A percentile compares a stretch with the other conserved stretches of the same genome.
Evolutionary conservation across 1,140 invertebrate genomes (phyloP).

Genomic region (Reticulitermes speratus): DNA sequence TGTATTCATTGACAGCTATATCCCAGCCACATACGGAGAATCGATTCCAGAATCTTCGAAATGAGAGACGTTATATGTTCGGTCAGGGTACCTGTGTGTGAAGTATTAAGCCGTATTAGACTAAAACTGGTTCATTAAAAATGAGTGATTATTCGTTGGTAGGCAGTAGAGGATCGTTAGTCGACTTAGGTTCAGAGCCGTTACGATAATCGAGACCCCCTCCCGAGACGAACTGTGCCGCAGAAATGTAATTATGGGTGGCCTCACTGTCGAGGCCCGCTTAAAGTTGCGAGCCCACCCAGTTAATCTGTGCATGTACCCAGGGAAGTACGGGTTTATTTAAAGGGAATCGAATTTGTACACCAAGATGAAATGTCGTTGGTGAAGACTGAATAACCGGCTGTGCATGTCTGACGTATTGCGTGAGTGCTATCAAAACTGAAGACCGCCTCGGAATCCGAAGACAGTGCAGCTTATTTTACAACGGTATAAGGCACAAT

Average conservation of each 20-base stretch:
- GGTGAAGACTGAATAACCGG: background rate
- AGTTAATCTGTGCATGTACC: background rate
- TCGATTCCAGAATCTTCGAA: too few species aligned
- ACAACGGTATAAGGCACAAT: too few species aligned
- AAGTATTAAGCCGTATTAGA: too few species aligned
- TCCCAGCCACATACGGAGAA: too few species aligned
- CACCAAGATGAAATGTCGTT: background rate
- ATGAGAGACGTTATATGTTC: too few species aligned
- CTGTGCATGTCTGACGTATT: background rate
- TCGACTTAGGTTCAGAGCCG: too few species aligned
- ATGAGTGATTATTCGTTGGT: too few species aligned
- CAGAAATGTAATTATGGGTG: background rate
- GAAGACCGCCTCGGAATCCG: background rate
- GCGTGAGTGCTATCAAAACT: background rate
- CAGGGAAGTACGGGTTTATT: background rate
- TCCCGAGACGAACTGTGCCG: background rate
- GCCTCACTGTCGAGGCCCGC: background rate
- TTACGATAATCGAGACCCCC: background rate
- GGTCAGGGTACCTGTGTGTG: too few species aligned
- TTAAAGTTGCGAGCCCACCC: background rate
- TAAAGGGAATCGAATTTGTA: background rate
- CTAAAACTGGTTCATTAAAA: too few species aligned
- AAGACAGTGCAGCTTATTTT: too few species aligned
- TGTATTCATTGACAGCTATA: too few species aligned
- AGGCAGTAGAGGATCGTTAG: too few species aligned